These are phyloP conservation scores for Rhynchophorus ferrugineus DNA, from an alignment of 1,140 invertebrate species.

Conservation along the genomic window DNA sequence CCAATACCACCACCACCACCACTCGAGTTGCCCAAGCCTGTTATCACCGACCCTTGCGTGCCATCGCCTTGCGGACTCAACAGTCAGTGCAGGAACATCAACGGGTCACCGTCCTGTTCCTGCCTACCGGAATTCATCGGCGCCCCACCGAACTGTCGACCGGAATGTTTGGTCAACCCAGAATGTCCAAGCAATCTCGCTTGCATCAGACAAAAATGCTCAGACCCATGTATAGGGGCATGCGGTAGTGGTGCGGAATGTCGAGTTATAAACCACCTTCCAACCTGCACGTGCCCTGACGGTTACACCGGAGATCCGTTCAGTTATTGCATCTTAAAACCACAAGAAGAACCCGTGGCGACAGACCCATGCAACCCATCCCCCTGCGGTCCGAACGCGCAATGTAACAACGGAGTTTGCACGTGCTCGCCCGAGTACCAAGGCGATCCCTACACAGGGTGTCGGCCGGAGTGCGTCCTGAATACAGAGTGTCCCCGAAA, in stretches of 20 bases:
- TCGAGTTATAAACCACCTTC: conserved; percentile 49
- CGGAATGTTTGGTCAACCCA: conserved; percentile 60
- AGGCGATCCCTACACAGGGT: conserved; percentile 65
- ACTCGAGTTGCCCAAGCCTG: background rate
- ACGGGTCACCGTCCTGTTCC: conserved; percentile 51
- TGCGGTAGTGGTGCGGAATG: conserved; percentile 52
- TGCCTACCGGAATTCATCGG: conserved; percentile 53
- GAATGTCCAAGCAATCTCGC: conserved; percentile 56
- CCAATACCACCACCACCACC: conserved; percentile 25
- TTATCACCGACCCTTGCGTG: conserved; percentile 45
- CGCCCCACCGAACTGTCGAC: conserved; percentile 53
- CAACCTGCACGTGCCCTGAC: conserved; percentile 49
- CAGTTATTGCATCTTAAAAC: conserved; percentile 44
- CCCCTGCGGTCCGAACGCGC: conserved; percentile 60
- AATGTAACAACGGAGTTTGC: conserved; percentile 67
- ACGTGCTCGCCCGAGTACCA: conserved; percentile 64
- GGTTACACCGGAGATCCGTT: conserved; percentile 60
- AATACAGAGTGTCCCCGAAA: conserved; percentile 62
- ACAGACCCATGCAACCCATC: conserved; percentile 57
- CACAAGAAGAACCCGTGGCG: conserved; percentile 35
- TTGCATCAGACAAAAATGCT: conserved; percentile 56
- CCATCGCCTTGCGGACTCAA: conserved; percentile 60
- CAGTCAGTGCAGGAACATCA: conserved; percentile 50
- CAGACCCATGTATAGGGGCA: conserved; percentile 48
- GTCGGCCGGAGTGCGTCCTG: conserved; percentile 57